These are phyloP conservation scores for Cosmia trapezina DNA, from an alignment of 2,888 invertebrate genomes.

Conservation along the genomic window DNA sequence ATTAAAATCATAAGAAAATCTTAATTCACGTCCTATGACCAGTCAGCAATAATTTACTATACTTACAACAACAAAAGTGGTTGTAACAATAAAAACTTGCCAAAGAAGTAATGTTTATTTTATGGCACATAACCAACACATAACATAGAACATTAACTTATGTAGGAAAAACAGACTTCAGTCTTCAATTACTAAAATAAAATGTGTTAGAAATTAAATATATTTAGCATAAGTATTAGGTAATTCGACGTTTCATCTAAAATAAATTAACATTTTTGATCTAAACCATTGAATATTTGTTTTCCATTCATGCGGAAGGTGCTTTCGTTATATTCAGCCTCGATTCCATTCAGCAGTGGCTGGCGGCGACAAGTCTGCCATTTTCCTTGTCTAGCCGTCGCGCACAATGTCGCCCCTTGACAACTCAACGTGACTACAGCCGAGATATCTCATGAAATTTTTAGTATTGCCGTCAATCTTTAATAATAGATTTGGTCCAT, in stretches of 20 bases:
- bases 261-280: background rate
- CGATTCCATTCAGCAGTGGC: constrained; percentile 61
- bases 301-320: constrained; percentile 59
- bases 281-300: constrained; percentile 37
- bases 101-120: background rate
- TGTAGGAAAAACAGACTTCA: background rate
- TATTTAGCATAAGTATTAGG: no score
- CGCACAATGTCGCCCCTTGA: constrained; percentile 50
- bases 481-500: background rate
- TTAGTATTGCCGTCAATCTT: constrained; percentile 9
- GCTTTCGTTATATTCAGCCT: constrained; percentile 60
- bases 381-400: constrained; percentile 52
- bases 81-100: background rate
- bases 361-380: constrained; percentile 72
- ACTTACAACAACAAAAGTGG: background rate
- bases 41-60: background rate
- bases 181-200: background rate
- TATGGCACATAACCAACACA: no score
- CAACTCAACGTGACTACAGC: constrained; percentile 27
- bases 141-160: no score
- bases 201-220: background rate
- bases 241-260: no score
- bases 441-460: constrained; percentile 43
- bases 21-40: no score
- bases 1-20: constrained; percentile 10